These are phyloP conservation scores for Mionectes olivaceus DNA, from an alignment of 2,797 vertebrate genomes.

Conservation along the genomic window DNA sequence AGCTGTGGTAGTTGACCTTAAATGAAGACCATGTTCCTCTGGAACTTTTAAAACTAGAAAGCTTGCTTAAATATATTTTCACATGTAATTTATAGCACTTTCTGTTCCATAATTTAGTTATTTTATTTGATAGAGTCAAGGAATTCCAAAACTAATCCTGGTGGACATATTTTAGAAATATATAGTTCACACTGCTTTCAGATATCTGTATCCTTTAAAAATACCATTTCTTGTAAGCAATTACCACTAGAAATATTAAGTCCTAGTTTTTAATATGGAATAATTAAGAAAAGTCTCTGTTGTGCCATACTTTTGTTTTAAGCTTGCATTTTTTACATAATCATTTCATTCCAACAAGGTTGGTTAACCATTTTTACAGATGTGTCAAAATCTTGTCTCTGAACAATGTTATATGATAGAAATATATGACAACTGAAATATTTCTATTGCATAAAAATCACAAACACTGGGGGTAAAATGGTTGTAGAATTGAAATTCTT, in stretches of 20 bases:
- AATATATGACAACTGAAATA: neutral
- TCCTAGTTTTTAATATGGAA: neutral
- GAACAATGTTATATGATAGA: neutral
- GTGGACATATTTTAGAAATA: neutral
- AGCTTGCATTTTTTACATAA: neutral
- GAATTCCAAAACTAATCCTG: neutral
- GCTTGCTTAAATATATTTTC: neutral
- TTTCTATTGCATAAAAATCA: neutral
- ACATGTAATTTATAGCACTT: neutral
- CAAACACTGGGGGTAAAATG: fast-evolving
- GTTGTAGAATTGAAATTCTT: neutral
- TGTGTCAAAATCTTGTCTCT: neutral
- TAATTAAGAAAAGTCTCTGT: neutral
- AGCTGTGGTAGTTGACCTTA: neutral
- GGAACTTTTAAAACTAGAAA: neutral
- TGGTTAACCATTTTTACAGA: neutral
- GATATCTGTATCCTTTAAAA: neutral
- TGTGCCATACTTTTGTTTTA: neutral
- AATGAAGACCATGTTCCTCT: neutral
- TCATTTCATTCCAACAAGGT: neutral
- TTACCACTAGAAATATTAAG: neutral
- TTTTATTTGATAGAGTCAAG: neutral
- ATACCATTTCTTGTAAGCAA: neutral
- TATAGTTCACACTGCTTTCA: neutral
- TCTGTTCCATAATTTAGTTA: neutral